Conservation (phyloP, 1,140 invertebrate genomes). For the Paraescarpia echinospica region DNA sequence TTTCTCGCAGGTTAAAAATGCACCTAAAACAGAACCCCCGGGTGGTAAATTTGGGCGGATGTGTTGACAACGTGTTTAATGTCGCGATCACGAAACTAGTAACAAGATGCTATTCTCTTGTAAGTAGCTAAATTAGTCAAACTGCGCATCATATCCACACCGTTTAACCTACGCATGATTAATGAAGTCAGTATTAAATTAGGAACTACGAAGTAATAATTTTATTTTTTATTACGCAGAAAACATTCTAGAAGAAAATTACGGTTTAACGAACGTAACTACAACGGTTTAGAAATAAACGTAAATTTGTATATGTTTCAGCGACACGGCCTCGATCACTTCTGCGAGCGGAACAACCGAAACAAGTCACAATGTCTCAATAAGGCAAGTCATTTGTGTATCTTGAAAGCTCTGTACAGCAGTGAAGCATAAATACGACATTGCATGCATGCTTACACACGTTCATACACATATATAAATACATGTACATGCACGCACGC, state of each 20-base stretch:
- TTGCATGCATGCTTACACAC: neutral
- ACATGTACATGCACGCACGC: neutral
- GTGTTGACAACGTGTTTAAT: neutral
- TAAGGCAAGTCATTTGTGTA: neutral
- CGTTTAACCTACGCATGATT: too few species aligned
- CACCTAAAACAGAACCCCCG: neutral
- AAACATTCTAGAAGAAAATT: neutral
- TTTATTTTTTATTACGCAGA: neutral
- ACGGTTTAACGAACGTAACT: neutral
- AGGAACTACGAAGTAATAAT: too few species aligned
- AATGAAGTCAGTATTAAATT: too few species aligned
- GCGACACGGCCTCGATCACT: neutral
- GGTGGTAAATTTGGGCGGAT: neutral
- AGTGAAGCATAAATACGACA: neutral
- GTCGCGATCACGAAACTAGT: neutral
- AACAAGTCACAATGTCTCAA: neutral
- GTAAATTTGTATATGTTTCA: neutral
- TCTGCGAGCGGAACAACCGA: neutral
- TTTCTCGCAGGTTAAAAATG: neutral
- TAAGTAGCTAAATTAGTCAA: too few species aligned
- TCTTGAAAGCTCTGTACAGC: neutral
- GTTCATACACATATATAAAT: neutral
- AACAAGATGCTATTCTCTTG: neutral
- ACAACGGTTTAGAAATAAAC: neutral
- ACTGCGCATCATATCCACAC: too few species aligned